Conservation (phyloP, 1,140 invertebrate species). For the Drosophila saltans region DNA sequence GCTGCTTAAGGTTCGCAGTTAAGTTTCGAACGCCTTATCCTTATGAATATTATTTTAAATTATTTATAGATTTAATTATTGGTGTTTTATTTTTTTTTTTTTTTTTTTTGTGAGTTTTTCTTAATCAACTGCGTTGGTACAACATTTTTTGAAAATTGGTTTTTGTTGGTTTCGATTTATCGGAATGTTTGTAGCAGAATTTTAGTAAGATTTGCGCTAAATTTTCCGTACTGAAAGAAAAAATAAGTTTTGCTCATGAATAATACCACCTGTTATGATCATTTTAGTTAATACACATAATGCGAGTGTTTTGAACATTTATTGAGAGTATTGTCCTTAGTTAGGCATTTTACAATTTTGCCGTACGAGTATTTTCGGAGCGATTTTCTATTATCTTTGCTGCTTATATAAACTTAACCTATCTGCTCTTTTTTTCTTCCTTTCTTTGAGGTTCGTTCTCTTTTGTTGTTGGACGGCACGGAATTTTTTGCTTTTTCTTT, state of each 20-base stretch:
- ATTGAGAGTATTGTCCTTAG: background rate
- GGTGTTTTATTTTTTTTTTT: conserved; percentile 39
- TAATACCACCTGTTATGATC: conserved; percentile 56
- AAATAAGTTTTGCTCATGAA: conserved; percentile 10
- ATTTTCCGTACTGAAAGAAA: conserved; percentile 65
- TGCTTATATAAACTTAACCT: conserved; percentile 63
- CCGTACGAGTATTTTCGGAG: background rate
- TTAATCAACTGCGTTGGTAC: conserved; percentile 82
- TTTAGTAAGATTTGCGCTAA: conserved; percentile 66
- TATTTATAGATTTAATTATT: conserved; percentile 55
- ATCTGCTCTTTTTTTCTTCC: conserved; percentile 21
- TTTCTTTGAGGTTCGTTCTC: conserved; percentile 9
- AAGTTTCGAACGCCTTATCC: conserved; percentile 62
- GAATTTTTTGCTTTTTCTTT: conserved; percentile 6
- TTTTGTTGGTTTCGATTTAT: conserved; percentile 18
- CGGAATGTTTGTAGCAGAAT: conserved; percentile 70
- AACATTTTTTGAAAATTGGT: conserved; percentile 64
- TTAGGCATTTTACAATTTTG: background rate
- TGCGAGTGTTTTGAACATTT: no score
- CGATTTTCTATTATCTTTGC: background rate
- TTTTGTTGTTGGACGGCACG: conserved; percentile 22
- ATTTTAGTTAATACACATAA: background rate
- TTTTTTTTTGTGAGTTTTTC: conserved; percentile 57
- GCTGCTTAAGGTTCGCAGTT: conserved; percentile 50
- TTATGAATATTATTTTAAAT: conserved; percentile 55